Conservation (phyloP, 2,797 vertebrate genomes). For the Tokudaia muenninki region DNA sequence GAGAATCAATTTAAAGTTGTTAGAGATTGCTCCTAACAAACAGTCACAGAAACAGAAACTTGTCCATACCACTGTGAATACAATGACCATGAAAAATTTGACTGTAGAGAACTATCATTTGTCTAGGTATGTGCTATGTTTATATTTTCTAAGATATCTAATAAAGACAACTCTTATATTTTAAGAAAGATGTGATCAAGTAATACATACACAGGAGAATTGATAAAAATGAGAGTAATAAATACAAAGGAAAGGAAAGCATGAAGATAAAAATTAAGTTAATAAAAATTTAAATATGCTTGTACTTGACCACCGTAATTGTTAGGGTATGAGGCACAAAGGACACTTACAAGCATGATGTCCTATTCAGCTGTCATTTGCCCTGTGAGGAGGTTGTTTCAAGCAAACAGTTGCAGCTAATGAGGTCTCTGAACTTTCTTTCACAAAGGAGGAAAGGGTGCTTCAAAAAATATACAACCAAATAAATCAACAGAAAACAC, state of each 20-base stretch:
- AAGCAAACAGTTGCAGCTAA: background rate
- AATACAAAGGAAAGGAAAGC: background rate
- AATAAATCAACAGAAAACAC: background rate
- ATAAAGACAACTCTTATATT: background rate
- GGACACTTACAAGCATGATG: background rate
- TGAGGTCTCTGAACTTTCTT: background rate
- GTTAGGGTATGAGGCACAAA: background rate
- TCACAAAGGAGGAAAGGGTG: background rate
- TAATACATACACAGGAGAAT: no score
- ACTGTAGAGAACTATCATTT: background rate
- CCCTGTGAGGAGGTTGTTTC: background rate
- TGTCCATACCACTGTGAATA: background rate
- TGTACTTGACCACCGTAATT: background rate
- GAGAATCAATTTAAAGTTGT: background rate
- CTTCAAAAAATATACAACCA: background rate
- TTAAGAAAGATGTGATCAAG: background rate
- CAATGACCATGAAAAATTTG: background rate
- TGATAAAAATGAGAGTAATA: background rate
- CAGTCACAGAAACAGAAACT: background rate
- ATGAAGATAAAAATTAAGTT: background rate
- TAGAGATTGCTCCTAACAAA: background rate
- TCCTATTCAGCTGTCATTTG: background rate
- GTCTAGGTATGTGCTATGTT: background rate
- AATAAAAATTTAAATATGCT: background rate
- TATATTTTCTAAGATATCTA: background rate